Conservation (phyloP, 2,113 vertebrate species). For the Ailurus styani region DNA sequence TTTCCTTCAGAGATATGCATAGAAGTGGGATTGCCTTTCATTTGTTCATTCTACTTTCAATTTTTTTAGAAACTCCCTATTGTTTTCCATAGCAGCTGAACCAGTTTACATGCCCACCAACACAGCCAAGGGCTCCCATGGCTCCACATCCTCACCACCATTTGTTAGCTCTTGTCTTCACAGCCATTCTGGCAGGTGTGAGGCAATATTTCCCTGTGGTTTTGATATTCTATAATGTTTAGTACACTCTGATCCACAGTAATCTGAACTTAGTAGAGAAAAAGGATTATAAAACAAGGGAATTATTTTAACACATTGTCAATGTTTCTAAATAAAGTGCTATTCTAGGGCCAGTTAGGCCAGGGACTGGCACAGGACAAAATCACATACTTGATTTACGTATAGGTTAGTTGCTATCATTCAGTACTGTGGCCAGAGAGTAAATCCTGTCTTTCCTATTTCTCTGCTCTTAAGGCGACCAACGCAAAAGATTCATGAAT, state of each 20-base stretch:
- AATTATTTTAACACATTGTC: not conserved
- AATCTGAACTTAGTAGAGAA: not conserved
- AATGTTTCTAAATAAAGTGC: not conserved
- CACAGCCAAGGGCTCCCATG: not conserved
- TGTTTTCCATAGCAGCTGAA: not conserved
- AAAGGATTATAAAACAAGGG: not conserved
- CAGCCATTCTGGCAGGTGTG: not conserved
- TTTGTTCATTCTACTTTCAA: not conserved
- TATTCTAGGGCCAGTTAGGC: not conserved
- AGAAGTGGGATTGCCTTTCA: not conserved
- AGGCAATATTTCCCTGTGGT: not conserved
- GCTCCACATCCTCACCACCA: not conserved
- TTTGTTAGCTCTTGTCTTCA: not conserved
- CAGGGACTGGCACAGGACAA: not conserved
- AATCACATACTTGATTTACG: not conserved
- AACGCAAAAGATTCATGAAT: not conserved
- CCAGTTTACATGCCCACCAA: not conserved
- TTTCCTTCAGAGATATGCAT: not conserved
- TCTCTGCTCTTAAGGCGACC: not conserved
- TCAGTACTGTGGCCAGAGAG: not conserved
- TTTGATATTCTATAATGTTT: not conserved
- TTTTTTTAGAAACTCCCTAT: not conserved
- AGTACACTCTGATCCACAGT: not conserved
- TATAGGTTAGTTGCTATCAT: not conserved
- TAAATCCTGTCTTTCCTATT: not conserved